Conservation (phyloP, 2,888 invertebrate genomes). For the Pristionchus fissidentatus region DNA sequence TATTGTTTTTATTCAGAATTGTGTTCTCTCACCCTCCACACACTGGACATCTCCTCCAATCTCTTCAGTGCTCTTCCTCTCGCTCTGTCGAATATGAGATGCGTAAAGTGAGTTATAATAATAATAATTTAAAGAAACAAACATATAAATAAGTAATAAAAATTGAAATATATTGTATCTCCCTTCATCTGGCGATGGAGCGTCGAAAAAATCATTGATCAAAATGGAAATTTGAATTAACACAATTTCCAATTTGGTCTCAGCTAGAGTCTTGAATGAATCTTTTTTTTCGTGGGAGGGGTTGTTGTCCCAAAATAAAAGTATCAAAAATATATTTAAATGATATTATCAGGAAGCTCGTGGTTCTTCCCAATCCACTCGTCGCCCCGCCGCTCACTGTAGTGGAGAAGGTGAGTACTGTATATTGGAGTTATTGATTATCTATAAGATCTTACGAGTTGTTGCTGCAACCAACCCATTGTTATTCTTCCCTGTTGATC, state of each 20-base stretch:
- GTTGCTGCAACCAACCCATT: too few relatives aligned
- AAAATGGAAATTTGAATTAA: too few relatives aligned
- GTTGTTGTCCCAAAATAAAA: background rate
- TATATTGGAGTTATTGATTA: background rate
- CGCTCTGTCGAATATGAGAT: conserved; percentile 23
- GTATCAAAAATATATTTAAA: background rate
- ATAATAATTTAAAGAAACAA: background rate
- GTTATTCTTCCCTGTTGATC: too few relatives aligned
- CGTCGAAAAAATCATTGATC: too few relatives aligned
- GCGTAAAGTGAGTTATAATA: background rate
- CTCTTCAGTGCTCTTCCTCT: background rate
- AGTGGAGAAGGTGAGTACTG: conserved; percentile 14
- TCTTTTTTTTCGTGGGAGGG: background rate
- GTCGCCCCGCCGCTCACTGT: conserved; percentile 16
- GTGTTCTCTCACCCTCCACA: conserved; percentile 26
- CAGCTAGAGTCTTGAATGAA: too few relatives aligned
- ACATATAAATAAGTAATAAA: background rate
- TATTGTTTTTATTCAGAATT: conserved; percentile 21
- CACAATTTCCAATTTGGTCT: too few relatives aligned
- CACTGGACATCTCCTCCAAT: conserved; percentile 37
- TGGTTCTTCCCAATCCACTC: conserved; percentile 21
- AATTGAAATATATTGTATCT: background rate
- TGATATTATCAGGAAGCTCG: background rate
- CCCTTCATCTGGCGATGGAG: background rate
- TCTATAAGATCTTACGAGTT: background rate